A percentile compares a stretch with the other conserved stretches of the same genome.
These are phyloP conservation scores for Scytalopus superciliaris DNA, from an alignment of 2,113 vertebrate genomes.

Conservation along the genomic window DNA sequence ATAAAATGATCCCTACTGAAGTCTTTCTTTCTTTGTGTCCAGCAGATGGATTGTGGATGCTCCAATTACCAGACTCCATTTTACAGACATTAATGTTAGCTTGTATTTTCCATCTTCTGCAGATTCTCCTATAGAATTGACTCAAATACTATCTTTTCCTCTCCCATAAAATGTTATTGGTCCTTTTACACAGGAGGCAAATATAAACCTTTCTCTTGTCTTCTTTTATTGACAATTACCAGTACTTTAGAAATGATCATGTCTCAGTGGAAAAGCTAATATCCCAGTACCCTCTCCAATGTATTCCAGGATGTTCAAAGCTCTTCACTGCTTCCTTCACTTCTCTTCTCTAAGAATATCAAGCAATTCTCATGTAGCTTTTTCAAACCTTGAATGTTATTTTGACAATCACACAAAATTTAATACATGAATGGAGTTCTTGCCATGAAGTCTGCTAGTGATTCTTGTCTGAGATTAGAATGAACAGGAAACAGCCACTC, in stretches of 20 bases:
- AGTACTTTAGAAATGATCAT: neutral
- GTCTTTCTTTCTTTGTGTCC: neutral
- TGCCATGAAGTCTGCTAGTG: neutral
- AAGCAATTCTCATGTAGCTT: neutral
- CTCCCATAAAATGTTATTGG: neutral
- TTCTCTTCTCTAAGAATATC: neutral
- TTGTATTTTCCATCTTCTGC: neutral
- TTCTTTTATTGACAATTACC: neutral
- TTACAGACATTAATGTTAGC: neutral
- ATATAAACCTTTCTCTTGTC: neutral
- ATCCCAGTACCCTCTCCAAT: neutral
- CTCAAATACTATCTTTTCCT: neutral
- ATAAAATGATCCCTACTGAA: neutral
- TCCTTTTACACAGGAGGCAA: neutral
- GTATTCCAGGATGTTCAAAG: neutral
- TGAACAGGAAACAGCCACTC: neutral
- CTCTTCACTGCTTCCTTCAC: neutral
- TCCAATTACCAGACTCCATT: neutral
- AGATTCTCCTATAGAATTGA: neutral
- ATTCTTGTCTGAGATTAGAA: neutral
- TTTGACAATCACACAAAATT: neutral
- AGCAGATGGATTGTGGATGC: neutral
- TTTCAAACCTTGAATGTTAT: neutral
- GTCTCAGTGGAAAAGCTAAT: neutral
- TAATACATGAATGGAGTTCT: slow-evolving; percentile 3